Base-by-base conservation (phyloP, 1,140 invertebrate genomes). In the Metopolophium dirhodum region DNA sequence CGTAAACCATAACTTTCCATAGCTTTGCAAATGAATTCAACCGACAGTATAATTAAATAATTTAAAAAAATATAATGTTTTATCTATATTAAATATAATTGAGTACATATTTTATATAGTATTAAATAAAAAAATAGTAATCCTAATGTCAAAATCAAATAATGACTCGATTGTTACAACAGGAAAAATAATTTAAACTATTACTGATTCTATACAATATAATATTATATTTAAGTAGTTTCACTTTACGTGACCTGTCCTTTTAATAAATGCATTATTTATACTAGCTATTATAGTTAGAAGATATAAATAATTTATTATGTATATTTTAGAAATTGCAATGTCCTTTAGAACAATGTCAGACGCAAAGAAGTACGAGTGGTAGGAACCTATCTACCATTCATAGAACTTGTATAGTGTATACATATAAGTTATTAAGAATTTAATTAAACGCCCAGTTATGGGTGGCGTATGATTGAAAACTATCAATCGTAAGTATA, bases 221-320 rank as follows among this genome's bases (percentile, higher is more conserved):
- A 83, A 37, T 83, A 83, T 83, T 83, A 37, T 49, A 47, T 87
- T 87, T 18, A 47, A 47, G 85, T 49, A 47, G 45, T 47, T 87
- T 87, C 26, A 87, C 30, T 87, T 87, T 49, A 87, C 30, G 30
- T 45, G 9, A 20, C 26, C 7, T 47, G 85, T 87, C 4, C 11
- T 47, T 49, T 85, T 85, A 41, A 85, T 37, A 37, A 83, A 83
- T 83, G 35, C 22, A 83, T 37, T 83, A 83, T 37, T 83, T 35
- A 37, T 83, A 83, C 35, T 83, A 37, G 35, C 35, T 83, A 22
- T 83, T 37, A 37, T 83, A 35, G 35, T 83, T 83, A 37, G 8
- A 83, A 83, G 35, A 83, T 37, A 83, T 83, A 83, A 83, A 83
- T 83, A 83, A 83, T 37, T 35, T 83, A 83, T 83, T 23, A 37